A percentile compares a stretch with the other conserved stretches of the same genome.
phyloP scores from a whole-genome alignment of 1,140 invertebrate genomes.

The Microvelia longipes region DNA sequence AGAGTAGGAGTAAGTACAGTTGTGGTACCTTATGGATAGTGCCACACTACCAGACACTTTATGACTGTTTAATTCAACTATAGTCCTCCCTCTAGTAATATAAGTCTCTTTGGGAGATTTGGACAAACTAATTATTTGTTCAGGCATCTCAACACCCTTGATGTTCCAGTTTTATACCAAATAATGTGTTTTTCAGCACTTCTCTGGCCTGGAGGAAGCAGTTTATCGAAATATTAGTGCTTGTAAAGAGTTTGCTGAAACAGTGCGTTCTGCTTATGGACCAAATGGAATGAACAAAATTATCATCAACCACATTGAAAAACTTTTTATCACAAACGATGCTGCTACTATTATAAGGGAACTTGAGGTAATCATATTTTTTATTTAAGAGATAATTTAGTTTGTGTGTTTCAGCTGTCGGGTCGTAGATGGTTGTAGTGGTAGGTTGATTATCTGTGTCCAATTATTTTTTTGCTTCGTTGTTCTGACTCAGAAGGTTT shows the following conservation, averaged over 20 bases:
- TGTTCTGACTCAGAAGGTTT: too few relatives aligned
- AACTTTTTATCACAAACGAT: slow-evolving; percentile 97
- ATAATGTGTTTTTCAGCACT: slow-evolving; percentile 84
- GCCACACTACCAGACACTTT: too few relatives aligned
- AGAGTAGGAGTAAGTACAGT: too few relatives aligned
- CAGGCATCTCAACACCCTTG: too few relatives aligned
- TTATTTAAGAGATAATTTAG: not conserved
- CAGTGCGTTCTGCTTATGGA: slow-evolving; percentile 86
- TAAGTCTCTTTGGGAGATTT: too few relatives aligned
- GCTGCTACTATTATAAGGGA: slow-evolving; percentile 94
- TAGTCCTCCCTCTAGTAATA: too few relatives aligned
- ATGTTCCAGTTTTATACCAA: too few relatives aligned
- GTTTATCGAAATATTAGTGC: slow-evolving; percentile 90
- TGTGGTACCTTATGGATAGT: too few relatives aligned
- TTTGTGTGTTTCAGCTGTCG: not conserved
- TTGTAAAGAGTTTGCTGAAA: slow-evolving; percentile 87
- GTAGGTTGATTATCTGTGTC: not conserved
- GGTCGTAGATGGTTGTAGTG: too few relatives aligned
- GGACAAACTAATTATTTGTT: too few relatives aligned
- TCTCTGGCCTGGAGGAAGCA: slow-evolving; percentile 91
- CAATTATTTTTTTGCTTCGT: too few relatives aligned
- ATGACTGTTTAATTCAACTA: too few relatives aligned
- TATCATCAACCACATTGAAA: slow-evolving; percentile 97
- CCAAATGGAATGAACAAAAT: slow-evolving; percentile 99
- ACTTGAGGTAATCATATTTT: slow-evolving; percentile 47